These are phyloP conservation scores for Podarcis cretensis DNA, from an alignment of 2,113 vertebrate species.

Conservation along the genomic window DNA sequence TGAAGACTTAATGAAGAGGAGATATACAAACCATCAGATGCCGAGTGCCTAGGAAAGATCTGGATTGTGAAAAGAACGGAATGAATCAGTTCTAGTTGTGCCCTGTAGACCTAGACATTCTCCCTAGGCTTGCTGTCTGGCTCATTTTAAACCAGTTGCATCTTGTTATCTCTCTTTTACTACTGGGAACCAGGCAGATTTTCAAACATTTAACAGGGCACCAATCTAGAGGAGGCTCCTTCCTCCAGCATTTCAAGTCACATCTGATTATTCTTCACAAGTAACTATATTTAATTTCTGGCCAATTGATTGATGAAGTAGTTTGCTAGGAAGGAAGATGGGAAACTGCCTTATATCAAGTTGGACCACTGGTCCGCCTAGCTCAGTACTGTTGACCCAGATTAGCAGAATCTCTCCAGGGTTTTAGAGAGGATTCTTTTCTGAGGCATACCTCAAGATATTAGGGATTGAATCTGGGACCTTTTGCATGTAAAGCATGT, in stretches of 20 bases:
- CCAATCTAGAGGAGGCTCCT: neutral
- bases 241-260: neutral
- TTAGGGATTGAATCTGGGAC: too few relatives aligned
- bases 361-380: too few relatives aligned
- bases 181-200: neutral
- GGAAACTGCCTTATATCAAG: too few relatives aligned
- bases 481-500: too few relatives aligned
- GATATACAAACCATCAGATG: conserved; percentile 4
- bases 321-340: too few relatives aligned
- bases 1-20: conserved; percentile 9
- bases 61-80: neutral
- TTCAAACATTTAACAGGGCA: neutral
- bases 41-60: neutral
- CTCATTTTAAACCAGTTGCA: neutral
- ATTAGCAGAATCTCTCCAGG: too few relatives aligned
- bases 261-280: neutral
- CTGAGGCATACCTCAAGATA: too few relatives aligned
- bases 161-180: neutral
- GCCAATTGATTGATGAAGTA: neutral
- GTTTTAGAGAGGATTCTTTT: too few relatives aligned
- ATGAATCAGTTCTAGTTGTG: too few relatives aligned
- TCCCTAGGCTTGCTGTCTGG: neutral
- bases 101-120: neutral
- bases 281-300: neutral
- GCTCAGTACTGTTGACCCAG: too few relatives aligned